A percentile compares a stretch with the other conserved stretches of the same genome.
Evolutionary conservation across 2,113 vertebrate genomes (phyloP).

Genomic region (Notothenia coriiceps): DNA sequence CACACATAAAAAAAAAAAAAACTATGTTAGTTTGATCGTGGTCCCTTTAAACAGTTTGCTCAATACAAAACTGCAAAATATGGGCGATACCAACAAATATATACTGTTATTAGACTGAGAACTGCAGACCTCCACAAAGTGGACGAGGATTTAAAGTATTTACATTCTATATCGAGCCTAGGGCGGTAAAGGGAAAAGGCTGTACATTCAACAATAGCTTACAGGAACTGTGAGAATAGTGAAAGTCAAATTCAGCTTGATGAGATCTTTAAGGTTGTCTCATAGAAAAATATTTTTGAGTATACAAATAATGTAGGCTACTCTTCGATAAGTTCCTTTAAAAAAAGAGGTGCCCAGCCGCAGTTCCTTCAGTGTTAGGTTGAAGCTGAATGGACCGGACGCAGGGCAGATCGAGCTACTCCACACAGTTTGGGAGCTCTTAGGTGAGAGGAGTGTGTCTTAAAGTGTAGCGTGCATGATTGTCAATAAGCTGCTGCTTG

Average conservation of each 20-base stretch:
- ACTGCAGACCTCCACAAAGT: constrained; percentile 50
- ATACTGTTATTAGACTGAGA: constrained; percentile 36
- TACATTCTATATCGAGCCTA: constrained; percentile 75
- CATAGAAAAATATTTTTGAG: constrained; percentile 70
- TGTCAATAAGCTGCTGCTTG: constrained; percentile 81
- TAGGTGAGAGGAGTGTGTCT: constrained; percentile 69
- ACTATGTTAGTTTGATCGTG: constrained; percentile 75
- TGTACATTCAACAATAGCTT: constrained; percentile 79
- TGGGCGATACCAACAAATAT: constrained; percentile 53
- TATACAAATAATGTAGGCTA: constrained; percentile 60
- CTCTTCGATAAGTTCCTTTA: constrained; percentile 42
- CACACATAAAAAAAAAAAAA: constrained; percentile 42
- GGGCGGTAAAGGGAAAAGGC: constrained; percentile 58
- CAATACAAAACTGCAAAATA: constrained; percentile 74
- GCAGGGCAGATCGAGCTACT: constrained; percentile 23
- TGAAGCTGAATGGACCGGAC: constrained; percentile 49
- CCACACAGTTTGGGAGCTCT: constrained; percentile 20
- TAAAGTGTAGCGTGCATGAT: constrained; percentile 84
- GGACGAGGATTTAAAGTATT: constrained; percentile 63
- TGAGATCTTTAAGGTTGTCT: constrained; percentile 48
- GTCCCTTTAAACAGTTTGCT: constrained; percentile 84
- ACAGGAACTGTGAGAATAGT: constrained; percentile 57
- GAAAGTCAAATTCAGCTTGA: constrained; percentile 54
- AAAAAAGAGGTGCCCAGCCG: constrained; percentile 47
- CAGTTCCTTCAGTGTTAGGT: constrained; percentile 44